Evolutionary conservation across 2,888 invertebrate genomes (phyloP), one percentile per base, ranked within the genome.

Genomic region (Sclerodermus sp.): DNA sequence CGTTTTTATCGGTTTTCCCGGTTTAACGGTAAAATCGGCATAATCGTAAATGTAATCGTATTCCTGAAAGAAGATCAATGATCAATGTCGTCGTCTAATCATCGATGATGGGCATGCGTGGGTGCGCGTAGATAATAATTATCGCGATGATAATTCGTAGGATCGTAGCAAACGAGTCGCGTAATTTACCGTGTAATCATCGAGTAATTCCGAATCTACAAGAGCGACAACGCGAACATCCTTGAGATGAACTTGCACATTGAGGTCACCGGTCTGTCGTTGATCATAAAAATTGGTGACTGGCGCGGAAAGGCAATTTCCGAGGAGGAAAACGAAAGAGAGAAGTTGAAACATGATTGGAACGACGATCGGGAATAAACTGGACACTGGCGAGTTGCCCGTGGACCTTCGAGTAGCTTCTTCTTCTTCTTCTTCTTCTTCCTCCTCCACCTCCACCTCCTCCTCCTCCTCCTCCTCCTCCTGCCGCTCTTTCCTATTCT

Each of bases 211-310:
- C 34, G 84, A 84, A 62, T 85, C 84, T 56, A 88, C 69, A 31
- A 89, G 72, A 6, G 88, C 89, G 64, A 91, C 82, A 64, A 91
- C 84, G 68, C 88, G 85, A 57, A 91, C 82, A 77, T 91, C 88
- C 79, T 90, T 91, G 57, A 91, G 79, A 76, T 88, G 88, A 56
- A 92, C 81, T 71, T 89, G 89, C 59, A 92, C 86, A 77, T 92
- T 92, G 61, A 88, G 82, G 63, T 89, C 87, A 15, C 91, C 91
- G 2, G 84, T 85, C 79, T 92, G 91, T 39, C 87, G 84, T 76
- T 91, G 90, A 76, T 91, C 90, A 76, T 80, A 83, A 5, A 23
- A 23, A 8, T 3, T 23, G 48, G 69, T 75, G 6, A 70, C 47
- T 10, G 70, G 64, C 14, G 41, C 56, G 12, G 82, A 81, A 79